Conservation (phyloP, 2,113 vertebrate species). For the Gorsachius goisagi region DNA sequence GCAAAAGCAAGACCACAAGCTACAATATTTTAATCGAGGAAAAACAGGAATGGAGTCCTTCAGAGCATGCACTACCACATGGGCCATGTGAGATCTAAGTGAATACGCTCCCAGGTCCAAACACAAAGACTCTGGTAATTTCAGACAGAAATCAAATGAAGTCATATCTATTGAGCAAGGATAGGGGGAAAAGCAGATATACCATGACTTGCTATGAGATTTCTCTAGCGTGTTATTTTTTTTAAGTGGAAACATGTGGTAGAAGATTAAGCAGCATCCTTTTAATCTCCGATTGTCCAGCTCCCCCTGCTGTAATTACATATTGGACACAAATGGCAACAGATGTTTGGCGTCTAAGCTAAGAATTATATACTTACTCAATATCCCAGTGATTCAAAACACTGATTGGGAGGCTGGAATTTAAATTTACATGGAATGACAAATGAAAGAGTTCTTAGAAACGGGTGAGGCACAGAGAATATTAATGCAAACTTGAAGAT, state of each 20-base stretch:
- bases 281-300: conserved; percentile 79
- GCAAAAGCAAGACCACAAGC: neutral
- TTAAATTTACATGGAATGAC: conserved; percentile 29
- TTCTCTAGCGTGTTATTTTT: conserved; percentile 44
- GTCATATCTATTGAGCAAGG: neutral
- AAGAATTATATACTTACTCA: conserved; percentile 81
- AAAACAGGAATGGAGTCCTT: neutral
- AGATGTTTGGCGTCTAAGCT: conserved; percentile 81
- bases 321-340: conserved; percentile 76
- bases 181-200: neutral
- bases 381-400: conserved; percentile 68
- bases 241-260: conserved; percentile 76
- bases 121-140: neutral
- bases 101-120: neutral
- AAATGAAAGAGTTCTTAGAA: conserved; percentile 31
- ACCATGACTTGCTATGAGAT: conserved; percentile 41
- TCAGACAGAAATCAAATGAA: conserved; percentile 10
- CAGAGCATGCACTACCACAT: neutral
- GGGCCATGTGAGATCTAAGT: neutral
- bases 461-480: neutral
- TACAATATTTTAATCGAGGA: neutral
- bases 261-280: conserved; percentile 73
- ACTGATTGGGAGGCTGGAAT: conserved; percentile 45
- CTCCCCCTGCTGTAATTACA: conserved; percentile 82
- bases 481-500: neutral